Conservation (phyloP, 2,113 vertebrate species). For the Physeter macrocephalus region DNA sequence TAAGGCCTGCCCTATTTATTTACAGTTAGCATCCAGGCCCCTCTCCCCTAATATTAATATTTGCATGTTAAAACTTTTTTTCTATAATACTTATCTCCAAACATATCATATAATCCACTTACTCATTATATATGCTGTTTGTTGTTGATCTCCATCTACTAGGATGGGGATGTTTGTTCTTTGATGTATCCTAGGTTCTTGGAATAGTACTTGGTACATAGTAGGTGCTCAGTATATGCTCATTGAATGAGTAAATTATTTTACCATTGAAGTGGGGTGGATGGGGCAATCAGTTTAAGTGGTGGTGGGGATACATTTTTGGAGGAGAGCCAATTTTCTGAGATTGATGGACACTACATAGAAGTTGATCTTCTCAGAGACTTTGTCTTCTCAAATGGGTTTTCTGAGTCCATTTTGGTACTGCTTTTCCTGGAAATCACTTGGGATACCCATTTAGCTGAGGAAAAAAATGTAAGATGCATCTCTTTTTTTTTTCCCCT, state of each 20-base stretch:
- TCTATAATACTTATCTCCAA: neutral
- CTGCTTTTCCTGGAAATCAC: neutral
- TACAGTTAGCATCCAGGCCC: neutral
- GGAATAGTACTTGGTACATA: neutral
- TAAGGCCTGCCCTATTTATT: neutral
- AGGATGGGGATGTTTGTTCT: neutral
- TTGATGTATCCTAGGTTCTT: neutral
- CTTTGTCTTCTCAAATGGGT: neutral
- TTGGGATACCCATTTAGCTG: neutral
- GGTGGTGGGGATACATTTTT: neutral
- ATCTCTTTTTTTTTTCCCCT: neutral
- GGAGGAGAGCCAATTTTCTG: neutral
- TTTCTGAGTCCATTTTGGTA: slow-evolving; percentile 1
- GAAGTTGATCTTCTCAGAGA: neutral
- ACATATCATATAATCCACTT: neutral
- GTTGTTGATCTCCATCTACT: neutral
- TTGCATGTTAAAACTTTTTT: neutral
- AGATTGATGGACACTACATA: neutral
- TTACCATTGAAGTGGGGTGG: neutral
- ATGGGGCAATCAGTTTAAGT: neutral
- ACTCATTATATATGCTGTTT: neutral
- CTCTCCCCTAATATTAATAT: neutral
- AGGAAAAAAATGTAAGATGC: slow-evolving; percentile 11
- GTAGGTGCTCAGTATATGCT: neutral
- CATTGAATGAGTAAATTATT: neutral